Evolutionary conservation across 2,113 vertebrate species (phyloP).

Genomic region (Oophaga pumilio): DNA sequence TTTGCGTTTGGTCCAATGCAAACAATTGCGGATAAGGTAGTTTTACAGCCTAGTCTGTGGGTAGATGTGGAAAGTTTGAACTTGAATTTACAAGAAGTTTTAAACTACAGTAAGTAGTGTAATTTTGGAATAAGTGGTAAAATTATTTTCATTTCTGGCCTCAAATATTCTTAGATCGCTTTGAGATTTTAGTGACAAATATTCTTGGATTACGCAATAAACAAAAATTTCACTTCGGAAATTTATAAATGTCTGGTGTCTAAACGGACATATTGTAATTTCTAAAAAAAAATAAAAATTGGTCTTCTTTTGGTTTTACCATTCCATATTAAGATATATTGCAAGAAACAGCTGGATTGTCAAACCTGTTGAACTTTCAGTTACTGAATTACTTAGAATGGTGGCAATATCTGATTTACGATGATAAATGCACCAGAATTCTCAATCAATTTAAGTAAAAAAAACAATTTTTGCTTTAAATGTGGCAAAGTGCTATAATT

Average conservation of each 20-base stretch:
- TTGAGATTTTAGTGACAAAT: conserved; percentile 16
- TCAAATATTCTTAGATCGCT: conserved; percentile 14
- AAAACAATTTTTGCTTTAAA: too few relatives aligned
- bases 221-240: neutral
- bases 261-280: neutral
- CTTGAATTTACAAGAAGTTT: conserved; percentile 41
- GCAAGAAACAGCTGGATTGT: neutral
- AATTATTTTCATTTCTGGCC: conserved; percentile 22
- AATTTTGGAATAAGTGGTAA: conserved; percentile 32
- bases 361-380: neutral
- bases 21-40: conserved; percentile 42
- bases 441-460: too few relatives aligned
- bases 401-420: too few relatives aligned
- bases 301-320: neutral
- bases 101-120: conserved; percentile 30
- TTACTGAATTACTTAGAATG: neutral
- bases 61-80: conserved; percentile 43
- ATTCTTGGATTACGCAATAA: conserved; percentile 1
- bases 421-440: too few relatives aligned
- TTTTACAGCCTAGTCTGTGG: conserved; percentile 44
- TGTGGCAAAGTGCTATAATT: too few relatives aligned
- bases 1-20: conserved; percentile 44
- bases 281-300: neutral
- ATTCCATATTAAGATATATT: neutral
- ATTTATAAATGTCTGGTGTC: neutral